Evolutionary conservation across 2,888 invertebrate genomes (phyloP), one percentile per base, ranked within the genome.

Genomic region (Drosophila prostipennis): DNA sequence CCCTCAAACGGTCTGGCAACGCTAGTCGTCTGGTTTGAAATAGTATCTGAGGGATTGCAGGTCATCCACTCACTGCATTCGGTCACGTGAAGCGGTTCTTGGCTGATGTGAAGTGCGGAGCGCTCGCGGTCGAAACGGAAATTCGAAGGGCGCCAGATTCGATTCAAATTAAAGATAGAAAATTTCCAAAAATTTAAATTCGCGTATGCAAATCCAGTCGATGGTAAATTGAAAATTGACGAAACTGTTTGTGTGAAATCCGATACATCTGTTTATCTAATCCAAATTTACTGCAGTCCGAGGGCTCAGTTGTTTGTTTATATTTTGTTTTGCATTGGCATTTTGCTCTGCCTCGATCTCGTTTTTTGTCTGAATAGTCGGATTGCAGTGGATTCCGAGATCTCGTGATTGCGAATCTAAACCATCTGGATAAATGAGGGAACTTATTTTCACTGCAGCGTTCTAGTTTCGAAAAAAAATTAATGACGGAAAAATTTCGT

Each of bases 191-290:
- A 32, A 40, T 48, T n/a, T 23, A n/a, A 59, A 34, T 60, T 60
- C 61, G 60, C 39, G 61, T 48, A 26, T 60, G 61, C 61, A 48
- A 48, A 48, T 40, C 34, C 43, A 48, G 48, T 60, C 34, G 55
- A 32, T 63, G 60, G 61, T 61, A 60, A 60, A 60, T 60, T 40
- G 11, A 34, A 48, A 46, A n/a, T n/a, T n/a, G 34, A 32, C 61
- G 32, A 59, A 14, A 19, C 60, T 59, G 39, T 45, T 39, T 45
- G 14, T 37, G 26, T 61, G 59, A 26, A 7, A 45, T n/a, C 8
- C 16, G 43, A 45, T 23, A 43, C 13, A 43, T 11, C 4, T 16
- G 10, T 2, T 1, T 23, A 23, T 43, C 36, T n/a, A 37, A 46
- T 58, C 14, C 16, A 6, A 26, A 26, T 2, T 34, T 34, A 23